These are phyloP conservation scores for Eublepharis macularius DNA, from an alignment of 2,113 vertebrate genomes.

Conservation along the genomic window DNA sequence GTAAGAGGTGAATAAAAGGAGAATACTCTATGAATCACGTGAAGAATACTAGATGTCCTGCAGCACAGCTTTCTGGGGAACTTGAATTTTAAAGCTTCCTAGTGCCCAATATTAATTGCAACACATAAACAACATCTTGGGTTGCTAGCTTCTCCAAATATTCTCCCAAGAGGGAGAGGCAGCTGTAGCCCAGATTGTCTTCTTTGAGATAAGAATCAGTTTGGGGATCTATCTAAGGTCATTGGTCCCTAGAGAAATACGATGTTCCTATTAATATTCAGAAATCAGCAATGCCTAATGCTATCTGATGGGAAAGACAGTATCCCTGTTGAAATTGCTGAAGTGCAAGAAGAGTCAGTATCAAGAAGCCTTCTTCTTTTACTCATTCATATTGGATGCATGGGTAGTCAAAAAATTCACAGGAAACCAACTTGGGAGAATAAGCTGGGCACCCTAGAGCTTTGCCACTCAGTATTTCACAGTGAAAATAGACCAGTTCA, in stretches of 20 bases:
- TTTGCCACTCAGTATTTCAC: not conserved
- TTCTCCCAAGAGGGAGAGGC: not conserved
- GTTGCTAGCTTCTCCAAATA: not conserved
- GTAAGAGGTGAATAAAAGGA: not conserved
- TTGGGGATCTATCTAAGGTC: not conserved
- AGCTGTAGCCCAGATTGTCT: not conserved
- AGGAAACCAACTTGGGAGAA: not conserved
- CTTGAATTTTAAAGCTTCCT: not conserved
- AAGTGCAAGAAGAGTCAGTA: not conserved
- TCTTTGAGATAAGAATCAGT: not conserved
- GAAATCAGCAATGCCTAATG: not conserved
- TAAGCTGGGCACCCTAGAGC: no score
- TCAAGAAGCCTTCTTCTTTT: not conserved
- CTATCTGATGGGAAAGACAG: not conserved
- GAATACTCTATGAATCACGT: not conserved
- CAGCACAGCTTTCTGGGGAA: not conserved
- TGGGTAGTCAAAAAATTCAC: not conserved
- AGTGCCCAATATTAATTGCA: not conserved
- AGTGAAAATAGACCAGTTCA: not conserved
- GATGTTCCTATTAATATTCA: no score
- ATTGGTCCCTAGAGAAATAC: not conserved
- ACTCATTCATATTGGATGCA: not conserved
- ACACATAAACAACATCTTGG: not conserved
- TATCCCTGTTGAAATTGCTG: not conserved
- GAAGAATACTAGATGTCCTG: not conserved